Conservation (phyloP, 2,797 vertebrate genomes). For the Hephaestus fuliginosus region DNA sequence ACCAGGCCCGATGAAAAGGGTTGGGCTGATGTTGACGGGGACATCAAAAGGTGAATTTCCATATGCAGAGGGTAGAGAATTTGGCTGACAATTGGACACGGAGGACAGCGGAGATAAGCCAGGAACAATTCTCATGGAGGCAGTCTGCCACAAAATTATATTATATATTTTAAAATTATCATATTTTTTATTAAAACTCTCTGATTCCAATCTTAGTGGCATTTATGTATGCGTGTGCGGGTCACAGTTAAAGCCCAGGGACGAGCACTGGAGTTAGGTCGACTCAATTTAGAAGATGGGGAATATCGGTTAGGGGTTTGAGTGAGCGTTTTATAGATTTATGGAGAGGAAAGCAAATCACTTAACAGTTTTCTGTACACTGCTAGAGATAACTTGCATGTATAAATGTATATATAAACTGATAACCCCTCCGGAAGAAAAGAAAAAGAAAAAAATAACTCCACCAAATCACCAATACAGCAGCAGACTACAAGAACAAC, state of each 20-base stretch:
- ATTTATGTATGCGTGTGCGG: slow-evolving; percentile 27
- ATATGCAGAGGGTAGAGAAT: slow-evolving; percentile 10
- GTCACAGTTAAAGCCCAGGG: slow-evolving; percentile 35
- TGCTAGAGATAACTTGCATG: not conserved
- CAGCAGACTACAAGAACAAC: not conserved
- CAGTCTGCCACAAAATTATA: slow-evolving; percentile 9
- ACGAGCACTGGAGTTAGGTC: slow-evolving; percentile 42
- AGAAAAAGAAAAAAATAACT: slow-evolving; percentile 1
- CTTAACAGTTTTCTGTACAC: not conserved
- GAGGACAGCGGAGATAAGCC: slow-evolving; percentile 31
- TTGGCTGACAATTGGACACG: slow-evolving; percentile 35
- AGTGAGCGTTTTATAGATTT: slow-evolving; percentile 4
- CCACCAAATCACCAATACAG: not conserved
- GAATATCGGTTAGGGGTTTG: not conserved
- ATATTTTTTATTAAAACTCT: slow-evolving; percentile 71
- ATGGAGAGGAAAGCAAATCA: slow-evolving; percentile 7
- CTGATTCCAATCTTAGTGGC: slow-evolving; percentile 46
- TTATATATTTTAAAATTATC: slow-evolving; percentile 44
- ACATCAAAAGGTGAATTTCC: slow-evolving; percentile 51
- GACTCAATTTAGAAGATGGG: slow-evolving; percentile 27
- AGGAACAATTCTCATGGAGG: slow-evolving; percentile 22
- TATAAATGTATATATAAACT: not conserved
- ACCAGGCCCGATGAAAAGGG: not conserved
- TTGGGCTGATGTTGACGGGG: not conserved
- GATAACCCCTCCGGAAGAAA: slow-evolving; percentile 4